phyloP scores from a whole-genome alignment of 2,113 vertebrate species.

The Pseudorhombus dupliciocellatus region DNA sequence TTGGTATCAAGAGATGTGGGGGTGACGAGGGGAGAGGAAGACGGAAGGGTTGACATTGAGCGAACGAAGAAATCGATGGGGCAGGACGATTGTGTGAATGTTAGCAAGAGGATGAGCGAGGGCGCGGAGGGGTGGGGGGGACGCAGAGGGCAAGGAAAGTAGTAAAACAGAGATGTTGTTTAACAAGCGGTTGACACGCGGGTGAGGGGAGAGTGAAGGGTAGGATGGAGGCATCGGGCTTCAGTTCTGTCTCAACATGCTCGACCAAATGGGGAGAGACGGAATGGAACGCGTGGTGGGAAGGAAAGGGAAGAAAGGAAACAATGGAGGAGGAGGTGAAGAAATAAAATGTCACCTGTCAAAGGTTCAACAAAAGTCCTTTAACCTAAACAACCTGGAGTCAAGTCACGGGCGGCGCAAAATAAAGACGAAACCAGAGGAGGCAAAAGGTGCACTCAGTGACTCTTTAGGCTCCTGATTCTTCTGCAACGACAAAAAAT shows the following conservation, averaged over 20 bases:
- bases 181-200: constrained; percentile 14
- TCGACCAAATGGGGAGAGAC: neutral
- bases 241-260: neutral
- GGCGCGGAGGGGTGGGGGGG: constrained; percentile 7
- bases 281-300: neutral
- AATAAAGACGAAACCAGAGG: neutral
- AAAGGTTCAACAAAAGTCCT: neutral
- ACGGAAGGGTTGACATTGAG: constrained; percentile 51
- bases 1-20: neutral
- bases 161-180: constrained; percentile 9
- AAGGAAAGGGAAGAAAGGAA: neutral
- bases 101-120: constrained; percentile 15
- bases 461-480: no score
- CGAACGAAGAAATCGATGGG: constrained; percentile 65
- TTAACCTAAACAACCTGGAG: no score
- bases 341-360: constrained; percentile 8
- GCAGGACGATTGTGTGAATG: constrained; percentile 1
- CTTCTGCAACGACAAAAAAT: no score
- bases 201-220: neutral
- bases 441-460: neutral
- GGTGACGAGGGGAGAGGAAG: constrained; percentile 24
- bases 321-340: constrained; percentile 7
- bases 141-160: neutral
- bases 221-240: neutral
- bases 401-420: no score